Conservation (phyloP, 2,888 invertebrate genomes). For the Schrankia costaestrigalis region DNA sequence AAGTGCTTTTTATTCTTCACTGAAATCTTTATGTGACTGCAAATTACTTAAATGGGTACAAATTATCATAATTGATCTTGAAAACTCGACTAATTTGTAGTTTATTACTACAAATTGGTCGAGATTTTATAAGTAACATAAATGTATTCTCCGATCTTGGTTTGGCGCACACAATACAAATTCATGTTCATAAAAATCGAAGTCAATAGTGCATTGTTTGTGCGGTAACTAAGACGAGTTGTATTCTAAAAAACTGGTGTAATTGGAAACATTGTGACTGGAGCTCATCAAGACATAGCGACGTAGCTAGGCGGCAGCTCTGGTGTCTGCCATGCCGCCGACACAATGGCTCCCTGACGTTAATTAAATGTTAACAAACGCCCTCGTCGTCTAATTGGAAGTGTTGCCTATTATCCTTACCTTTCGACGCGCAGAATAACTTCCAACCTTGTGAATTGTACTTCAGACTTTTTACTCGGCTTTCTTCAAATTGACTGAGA, state of each 20-base stretch:
- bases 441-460: constrained; percentile 62
- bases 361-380: constrained; percentile 82
- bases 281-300: constrained; percentile 45
- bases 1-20: no score
- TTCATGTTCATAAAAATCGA: constrained; percentile 12
- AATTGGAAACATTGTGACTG: constrained; percentile 61
- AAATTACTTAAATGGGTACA: constrained; percentile 1
- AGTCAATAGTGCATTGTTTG: constrained; percentile 18
- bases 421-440: constrained; percentile 70
- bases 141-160: no score
- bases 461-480: constrained; percentile 62
- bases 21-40: no score
- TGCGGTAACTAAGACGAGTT: constrained; percentile 8
- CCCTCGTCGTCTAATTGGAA: constrained; percentile 80
- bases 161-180: neutral
- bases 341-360: constrained; percentile 76
- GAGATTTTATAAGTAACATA: no score
- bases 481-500: constrained; percentile 55
- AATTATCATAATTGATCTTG: no score
- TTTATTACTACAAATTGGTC: no score
- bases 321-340: constrained; percentile 56
- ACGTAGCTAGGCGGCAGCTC: constrained; percentile 52
- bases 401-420: constrained; percentile 80
- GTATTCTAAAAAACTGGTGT: constrained; percentile 44
- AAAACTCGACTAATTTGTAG: no score